Evolutionary conservation across 2,888 invertebrate species (phyloP).

Genomic region (Anthoptus insignis): DNA sequence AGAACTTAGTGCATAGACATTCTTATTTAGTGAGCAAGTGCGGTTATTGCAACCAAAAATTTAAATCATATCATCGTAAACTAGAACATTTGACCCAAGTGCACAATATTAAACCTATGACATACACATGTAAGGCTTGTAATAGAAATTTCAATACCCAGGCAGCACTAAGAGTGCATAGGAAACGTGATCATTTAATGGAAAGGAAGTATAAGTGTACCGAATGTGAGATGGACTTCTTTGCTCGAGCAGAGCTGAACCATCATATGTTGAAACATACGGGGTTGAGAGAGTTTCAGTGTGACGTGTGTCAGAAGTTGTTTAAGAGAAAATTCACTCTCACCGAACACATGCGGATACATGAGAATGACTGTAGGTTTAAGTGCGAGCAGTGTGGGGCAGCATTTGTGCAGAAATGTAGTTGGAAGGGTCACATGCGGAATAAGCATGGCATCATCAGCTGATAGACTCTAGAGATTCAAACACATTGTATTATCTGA

Average conservation of each 20-base stretch:
- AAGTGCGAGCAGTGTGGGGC: conserved; percentile 57
- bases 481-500: too few relatives aligned
- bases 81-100: conserved; percentile 51
- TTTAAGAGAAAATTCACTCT: conserved; percentile 51
- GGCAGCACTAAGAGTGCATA: conserved; percentile 51
- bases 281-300: conserved; percentile 52
- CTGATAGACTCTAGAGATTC: neutral
- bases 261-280: conserved; percentile 68
- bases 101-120: conserved; percentile 49
- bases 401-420: conserved; percentile 59
- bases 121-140: conserved; percentile 55
- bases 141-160: conserved; percentile 52
- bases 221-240: conserved; percentile 51
- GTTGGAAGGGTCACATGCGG: conserved; percentile 56
- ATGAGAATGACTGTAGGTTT: conserved; percentile 56
- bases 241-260: conserved; percentile 60
- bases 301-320: conserved; percentile 54
- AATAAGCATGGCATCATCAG: conserved; percentile 49
- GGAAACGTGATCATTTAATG: conserved; percentile 54
- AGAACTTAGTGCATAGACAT: conserved; percentile 26
- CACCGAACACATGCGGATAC: conserved; percentile 63
- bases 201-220: conserved; percentile 53
- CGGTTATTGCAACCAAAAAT: conserved; percentile 50
- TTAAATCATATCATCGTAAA: conserved; percentile 40
- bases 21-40: conserved; percentile 55